Conservation (phyloP, 2,888 invertebrate genomes). For the Eilema depressum region DNA sequence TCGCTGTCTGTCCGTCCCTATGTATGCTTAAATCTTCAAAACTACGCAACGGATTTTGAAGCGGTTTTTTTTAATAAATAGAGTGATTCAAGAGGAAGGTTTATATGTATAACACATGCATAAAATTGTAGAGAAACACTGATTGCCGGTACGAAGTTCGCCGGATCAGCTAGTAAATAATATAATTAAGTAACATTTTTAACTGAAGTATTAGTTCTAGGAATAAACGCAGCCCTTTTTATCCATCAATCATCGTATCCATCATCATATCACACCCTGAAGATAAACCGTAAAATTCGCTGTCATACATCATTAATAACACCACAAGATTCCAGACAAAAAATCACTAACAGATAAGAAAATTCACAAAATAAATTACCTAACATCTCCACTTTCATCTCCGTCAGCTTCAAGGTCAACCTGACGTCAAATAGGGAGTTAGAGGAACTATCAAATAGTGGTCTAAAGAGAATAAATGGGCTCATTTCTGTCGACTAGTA, state of each 20-base stretch:
- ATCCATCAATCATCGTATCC: neutral
- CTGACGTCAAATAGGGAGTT: slow-evolving; percentile 29
- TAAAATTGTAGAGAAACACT: too few species aligned
- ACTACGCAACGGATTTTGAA: too few species aligned
- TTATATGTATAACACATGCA: too few species aligned
- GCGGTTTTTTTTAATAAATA: too few species aligned
- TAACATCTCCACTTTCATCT: slow-evolving; percentile 30
- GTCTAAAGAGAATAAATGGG: slow-evolving; percentile 9
- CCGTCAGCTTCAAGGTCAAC: slow-evolving; percentile 26
- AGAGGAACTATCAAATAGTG: slow-evolving; percentile 6
- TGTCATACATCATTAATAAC: neutral
- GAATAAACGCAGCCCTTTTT: neutral
- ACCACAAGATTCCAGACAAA: neutral
- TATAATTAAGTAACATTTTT: too few species aligned
- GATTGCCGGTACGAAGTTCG: too few species aligned
- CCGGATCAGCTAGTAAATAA: too few species aligned
- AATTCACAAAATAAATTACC: slow-evolving; percentile 31
- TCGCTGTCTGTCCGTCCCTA: too few species aligned
- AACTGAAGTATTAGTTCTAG: too few species aligned
- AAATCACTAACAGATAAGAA: neutral
- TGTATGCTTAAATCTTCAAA: too few species aligned
- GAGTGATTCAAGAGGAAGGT: too few species aligned
- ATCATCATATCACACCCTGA: neutral
- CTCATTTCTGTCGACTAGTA: slow-evolving; percentile 7
- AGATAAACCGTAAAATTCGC: neutral